phyloP scores from a whole-genome alignment of 2,113 vertebrate genomes.

The Chaetodon trifascialis region DNA sequence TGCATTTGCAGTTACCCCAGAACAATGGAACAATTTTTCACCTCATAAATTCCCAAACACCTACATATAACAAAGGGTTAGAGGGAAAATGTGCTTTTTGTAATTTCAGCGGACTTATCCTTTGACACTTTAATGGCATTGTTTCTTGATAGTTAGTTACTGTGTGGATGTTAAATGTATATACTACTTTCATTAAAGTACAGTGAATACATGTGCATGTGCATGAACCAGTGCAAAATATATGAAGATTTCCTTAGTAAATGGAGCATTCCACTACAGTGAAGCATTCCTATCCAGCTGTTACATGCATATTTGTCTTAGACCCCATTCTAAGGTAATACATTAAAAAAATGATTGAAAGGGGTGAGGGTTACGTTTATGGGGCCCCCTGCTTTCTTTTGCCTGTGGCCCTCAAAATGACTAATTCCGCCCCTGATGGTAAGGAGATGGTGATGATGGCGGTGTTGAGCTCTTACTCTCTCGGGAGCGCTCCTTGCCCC shows the following conservation, averaged over 20 bases:
- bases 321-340: not conserved
- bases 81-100: not conserved
- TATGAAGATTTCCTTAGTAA: conserved; percentile 6
- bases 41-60: not conserved
- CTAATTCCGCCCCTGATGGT: conserved; percentile 30
- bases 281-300: conserved; percentile 11
- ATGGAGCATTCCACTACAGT: not conserved
- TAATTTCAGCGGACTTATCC: not conserved
- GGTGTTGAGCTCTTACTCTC: conserved; percentile 91
- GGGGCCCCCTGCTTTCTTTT: conserved; percentile 30
- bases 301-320: conserved; percentile 26
- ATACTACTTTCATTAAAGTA: not conserved
- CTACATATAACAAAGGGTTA: not conserved
- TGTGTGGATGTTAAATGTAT: not conserved
- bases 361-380: conserved; percentile 4
- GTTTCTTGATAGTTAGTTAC: not conserved
- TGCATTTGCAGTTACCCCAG: not conserved
- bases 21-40: not conserved
- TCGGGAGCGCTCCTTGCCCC: conserved; percentile 94
- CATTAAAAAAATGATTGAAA: conserved; percentile 35
- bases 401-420: conserved; percentile 2
- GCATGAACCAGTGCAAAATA: conserved; percentile 5
- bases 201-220: not conserved
- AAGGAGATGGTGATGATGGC: conserved; percentile 23
- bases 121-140: not conserved